Conservation (phyloP, 2,113 vertebrate species). For the Channa maculata region DNA sequence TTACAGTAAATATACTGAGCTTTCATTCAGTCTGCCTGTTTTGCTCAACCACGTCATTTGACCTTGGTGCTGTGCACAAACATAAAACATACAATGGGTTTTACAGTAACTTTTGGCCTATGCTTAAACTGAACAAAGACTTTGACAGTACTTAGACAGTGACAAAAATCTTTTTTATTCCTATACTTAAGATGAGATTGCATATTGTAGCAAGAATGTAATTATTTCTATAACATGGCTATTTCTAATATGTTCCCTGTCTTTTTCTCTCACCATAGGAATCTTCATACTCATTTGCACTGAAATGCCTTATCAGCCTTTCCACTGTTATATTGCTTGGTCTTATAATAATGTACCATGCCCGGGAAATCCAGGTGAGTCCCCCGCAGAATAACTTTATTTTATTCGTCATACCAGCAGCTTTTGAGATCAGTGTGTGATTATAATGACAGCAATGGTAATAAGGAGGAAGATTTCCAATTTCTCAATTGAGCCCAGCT, state of each 20-base stretch:
- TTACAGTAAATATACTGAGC: neutral
- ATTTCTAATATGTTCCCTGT: conserved; percentile 43
- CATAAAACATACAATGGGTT: neutral
- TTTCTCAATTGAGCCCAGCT: neutral
- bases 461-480: neutral
- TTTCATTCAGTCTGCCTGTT: conserved; percentile 1
- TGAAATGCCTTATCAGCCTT: conserved; percentile 98
- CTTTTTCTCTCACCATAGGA: conserved; percentile 82
- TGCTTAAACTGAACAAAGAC: too few relatives aligned
- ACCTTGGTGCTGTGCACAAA: conserved; percentile 34
- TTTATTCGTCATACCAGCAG: neutral
- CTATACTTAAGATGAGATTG: neutral
- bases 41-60: conserved; percentile 6
- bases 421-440: neutral
- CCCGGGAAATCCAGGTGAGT: conserved; percentile 95
- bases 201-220: neutral
- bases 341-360: conserved; percentile 95
- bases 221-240: neutral
- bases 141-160: too few relatives aligned
- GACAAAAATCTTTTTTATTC: neutral
- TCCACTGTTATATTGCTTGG: conserved; percentile 95
- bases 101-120: too few relatives aligned
- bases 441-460: neutral
- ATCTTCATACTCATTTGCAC: conserved; percentile 93
- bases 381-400: neutral